Evolutionary conservation across 2,113 vertebrate species (phyloP).

Genomic region (Seriola aureovittata): DNA sequence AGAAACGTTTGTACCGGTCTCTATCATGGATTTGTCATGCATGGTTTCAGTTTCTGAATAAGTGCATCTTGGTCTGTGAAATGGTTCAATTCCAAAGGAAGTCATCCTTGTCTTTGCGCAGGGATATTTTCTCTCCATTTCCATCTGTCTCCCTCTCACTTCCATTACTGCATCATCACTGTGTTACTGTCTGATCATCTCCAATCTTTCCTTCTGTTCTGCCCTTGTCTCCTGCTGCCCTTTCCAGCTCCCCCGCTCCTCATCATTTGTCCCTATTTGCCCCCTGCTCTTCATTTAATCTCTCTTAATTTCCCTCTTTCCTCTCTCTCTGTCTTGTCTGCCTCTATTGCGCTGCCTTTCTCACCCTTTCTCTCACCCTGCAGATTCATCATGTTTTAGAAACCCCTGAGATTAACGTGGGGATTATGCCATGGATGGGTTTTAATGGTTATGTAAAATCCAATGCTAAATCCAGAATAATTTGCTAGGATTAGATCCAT

Average conservation of each 20-base stretch:
- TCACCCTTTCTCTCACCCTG: slow-evolving; percentile 16
- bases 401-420: slow-evolving; percentile 79
- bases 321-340: neutral
- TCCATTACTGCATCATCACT: slow-evolving; percentile 1
- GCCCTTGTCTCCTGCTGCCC: neutral
- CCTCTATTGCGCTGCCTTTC: neutral
- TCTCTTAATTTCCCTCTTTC: slow-evolving; percentile 11
- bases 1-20: neutral
- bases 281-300: slow-evolving; percentile 23
- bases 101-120: slow-evolving; percentile 14
- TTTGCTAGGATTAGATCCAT: slow-evolving; percentile 85
- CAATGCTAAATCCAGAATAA: slow-evolving; percentile 78
- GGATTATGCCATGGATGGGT: slow-evolving; percentile 79
- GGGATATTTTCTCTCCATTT: slow-evolving; percentile 3
- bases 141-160: slow-evolving; percentile 29
- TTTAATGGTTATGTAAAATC: slow-evolving; percentile 87
- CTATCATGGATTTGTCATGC: neutral
- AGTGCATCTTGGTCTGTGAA: slow-evolving; percentile 2
- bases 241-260: slow-evolving; percentile 16
- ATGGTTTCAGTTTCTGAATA: slow-evolving; percentile 6
- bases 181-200: slow-evolving; percentile 8
- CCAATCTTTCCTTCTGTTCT: slow-evolving; percentile 11
- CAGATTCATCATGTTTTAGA: slow-evolving; percentile 62
- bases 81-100: slow-evolving; percentile 32
- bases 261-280: slow-evolving; percentile 30